Conservation (phyloP, 2,113 vertebrate species). For the Rhinichthys klamathensis region DNA sequence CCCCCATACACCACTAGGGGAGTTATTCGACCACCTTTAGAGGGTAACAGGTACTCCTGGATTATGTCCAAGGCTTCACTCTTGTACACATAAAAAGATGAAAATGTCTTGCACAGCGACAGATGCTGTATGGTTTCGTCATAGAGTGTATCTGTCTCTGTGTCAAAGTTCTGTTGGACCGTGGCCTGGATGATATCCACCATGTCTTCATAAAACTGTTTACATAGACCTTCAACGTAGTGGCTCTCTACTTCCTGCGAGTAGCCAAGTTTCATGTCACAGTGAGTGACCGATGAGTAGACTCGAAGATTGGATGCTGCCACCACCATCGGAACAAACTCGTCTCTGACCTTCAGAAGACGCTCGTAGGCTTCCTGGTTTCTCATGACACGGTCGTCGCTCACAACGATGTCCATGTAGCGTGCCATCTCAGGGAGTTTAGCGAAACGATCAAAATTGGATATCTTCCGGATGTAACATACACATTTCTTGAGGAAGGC, state of each 20-base stretch:
- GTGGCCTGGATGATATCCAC: slow-evolving; percentile 98
- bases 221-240: slow-evolving; percentile 96
- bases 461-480: slow-evolving; percentile 98
- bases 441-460: slow-evolving; percentile 94
- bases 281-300: slow-evolving; percentile 96
- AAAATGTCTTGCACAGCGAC: slow-evolving; percentile 90
- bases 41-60: slow-evolving; percentile 89
- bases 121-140: slow-evolving; percentile 96
- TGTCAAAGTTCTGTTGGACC: slow-evolving; percentile 96
- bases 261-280: slow-evolving; percentile 97
- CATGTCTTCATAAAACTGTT: slow-evolving; percentile 99
- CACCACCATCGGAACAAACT: slow-evolving; percentile 96
- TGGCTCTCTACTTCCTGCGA: slow-evolving; percentile 96
- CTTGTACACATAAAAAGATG: slow-evolving; percentile 89
- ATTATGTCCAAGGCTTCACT: slow-evolving; percentile 88
- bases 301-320: slow-evolving; percentile 94
- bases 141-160: slow-evolving; percentile 89
- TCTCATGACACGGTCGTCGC: slow-evolving; percentile 81
- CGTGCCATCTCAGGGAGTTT: slow-evolving; percentile 93
- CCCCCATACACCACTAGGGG: slow-evolving; percentile 93
- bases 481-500: slow-evolving; percentile 98
- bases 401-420: slow-evolving; percentile 90
- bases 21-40: slow-evolving; percentile 84
- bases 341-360: slow-evolving; percentile 92
- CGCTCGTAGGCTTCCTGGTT: slow-evolving; percentile 94